phyloP scores from a whole-genome alignment of 2,113 vertebrate species.

The Lota lota region DNA sequence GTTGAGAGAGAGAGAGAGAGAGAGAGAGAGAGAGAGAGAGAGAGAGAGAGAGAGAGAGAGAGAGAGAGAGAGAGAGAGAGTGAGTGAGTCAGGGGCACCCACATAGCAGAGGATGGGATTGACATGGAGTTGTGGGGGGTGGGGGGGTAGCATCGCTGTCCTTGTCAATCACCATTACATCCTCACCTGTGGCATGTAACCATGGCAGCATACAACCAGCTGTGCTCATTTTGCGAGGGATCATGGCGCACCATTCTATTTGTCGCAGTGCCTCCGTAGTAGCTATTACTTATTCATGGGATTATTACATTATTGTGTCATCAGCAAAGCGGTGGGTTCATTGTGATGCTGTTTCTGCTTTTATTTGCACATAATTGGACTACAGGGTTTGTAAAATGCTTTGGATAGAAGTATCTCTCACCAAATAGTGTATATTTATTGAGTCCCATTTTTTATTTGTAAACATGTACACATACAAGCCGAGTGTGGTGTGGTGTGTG shows the following conservation, averaged over 20 bases:
- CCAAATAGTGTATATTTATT: no score
- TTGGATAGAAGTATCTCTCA: no score
- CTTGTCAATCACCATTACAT: slow-evolving; percentile 35
- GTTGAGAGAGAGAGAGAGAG: slow-evolving; percentile 29
- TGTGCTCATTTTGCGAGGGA: background rate
- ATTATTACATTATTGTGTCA: no score
- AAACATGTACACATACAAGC: background rate
- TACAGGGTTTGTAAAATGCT: no score
- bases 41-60: no score
- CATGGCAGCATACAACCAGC: slow-evolving; percentile 18
- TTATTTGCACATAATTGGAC: no score
- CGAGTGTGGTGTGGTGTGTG: background rate
- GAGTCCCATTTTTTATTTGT: background rate
- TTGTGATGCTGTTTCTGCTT: no score
- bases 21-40: no score
- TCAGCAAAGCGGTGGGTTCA: no score
- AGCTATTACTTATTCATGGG: no score
- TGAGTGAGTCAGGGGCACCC: slow-evolving; percentile 21
- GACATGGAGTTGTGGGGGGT: slow-evolving; percentile 14
- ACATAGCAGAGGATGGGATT: slow-evolving; percentile 24
- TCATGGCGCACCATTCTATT: background rate
- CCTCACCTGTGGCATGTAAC: slow-evolving; percentile 50
- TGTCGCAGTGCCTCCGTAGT: no score
- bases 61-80: no score
- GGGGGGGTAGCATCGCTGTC: slow-evolving; percentile 20